Evolutionary conservation across 1,140 invertebrate genomes (phyloP).

Genomic region (Ridgeia piscesae): DNA sequence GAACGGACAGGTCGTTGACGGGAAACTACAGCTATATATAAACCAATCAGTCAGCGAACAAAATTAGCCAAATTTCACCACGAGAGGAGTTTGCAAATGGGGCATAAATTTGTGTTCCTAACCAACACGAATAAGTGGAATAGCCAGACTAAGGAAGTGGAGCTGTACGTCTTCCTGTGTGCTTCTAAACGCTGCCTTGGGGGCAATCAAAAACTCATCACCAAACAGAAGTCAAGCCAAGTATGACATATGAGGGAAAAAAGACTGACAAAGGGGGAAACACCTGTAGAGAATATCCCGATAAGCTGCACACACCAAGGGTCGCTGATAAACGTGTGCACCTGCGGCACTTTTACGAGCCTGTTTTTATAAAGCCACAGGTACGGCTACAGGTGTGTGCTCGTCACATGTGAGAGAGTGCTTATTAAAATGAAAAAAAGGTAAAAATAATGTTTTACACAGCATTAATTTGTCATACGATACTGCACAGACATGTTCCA

Average conservation of each 20-base stretch:
- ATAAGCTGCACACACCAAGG: neutral
- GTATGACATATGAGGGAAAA: neutral
- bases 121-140: neutral
- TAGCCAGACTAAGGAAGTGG: neutral
- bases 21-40: neutral
- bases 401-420: neutral
- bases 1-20: neutral
- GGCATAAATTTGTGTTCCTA: neutral
- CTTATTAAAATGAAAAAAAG: neutral
- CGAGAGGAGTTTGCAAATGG: neutral
- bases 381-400: neutral
- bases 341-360: neutral
- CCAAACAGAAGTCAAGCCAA: neutral
- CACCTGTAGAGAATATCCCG: neutral
- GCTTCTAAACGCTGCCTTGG: neutral
- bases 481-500: neutral
- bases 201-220: neutral
- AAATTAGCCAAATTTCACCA: neutral
- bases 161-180: neutral
- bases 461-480: neutral
- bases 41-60: neutral
- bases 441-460: neutral
- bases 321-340: neutral
- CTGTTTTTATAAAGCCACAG: neutral
- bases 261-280: neutral